Evolutionary conservation across 2,113 vertebrate species (phyloP).

Genomic region (Pelodiscus sinensis): DNA sequence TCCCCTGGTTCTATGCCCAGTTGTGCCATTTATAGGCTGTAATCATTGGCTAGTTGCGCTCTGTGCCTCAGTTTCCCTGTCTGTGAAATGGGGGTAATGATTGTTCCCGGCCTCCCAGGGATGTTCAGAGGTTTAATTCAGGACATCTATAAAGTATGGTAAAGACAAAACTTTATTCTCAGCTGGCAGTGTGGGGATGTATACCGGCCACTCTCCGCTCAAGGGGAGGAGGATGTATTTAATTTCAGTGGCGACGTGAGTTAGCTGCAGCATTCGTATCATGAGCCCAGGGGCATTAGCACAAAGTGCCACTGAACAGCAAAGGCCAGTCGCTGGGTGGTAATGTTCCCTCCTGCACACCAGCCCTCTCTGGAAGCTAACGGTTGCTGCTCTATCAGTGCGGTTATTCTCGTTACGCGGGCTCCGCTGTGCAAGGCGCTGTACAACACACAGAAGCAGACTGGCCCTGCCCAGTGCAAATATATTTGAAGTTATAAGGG

Average conservation of each 20-base stretch:
- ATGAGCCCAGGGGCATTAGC: not conserved
- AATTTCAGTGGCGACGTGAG: not conserved
- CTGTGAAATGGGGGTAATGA: not conserved
- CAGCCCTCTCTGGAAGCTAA: not conserved
- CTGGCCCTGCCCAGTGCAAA: not conserved
- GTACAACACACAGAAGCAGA: not conserved
- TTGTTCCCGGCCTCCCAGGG: not conserved
- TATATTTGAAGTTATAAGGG: not conserved
- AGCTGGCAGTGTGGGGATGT: not conserved
- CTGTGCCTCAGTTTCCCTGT: not conserved
- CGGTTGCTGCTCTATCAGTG: not conserved
- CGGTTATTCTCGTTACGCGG: not conserved
- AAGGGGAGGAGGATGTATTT: not conserved
- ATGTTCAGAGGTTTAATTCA: not conserved
- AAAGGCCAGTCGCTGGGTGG: not conserved
- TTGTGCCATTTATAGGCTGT: not conserved
- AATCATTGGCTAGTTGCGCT: not conserved
- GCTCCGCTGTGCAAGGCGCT: not conserved
- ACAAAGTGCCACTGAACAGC: not conserved
- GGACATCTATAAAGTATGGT: not conserved
- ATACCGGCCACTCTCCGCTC: not conserved
- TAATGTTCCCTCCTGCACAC: not conserved
- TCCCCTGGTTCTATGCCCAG: not conserved
- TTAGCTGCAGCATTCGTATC: not conserved
- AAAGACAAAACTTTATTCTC: not conserved